These are phyloP conservation scores for Aegotheles bennettii DNA, from an alignment of 2,113 vertebrate species.

Conservation along the genomic window DNA sequence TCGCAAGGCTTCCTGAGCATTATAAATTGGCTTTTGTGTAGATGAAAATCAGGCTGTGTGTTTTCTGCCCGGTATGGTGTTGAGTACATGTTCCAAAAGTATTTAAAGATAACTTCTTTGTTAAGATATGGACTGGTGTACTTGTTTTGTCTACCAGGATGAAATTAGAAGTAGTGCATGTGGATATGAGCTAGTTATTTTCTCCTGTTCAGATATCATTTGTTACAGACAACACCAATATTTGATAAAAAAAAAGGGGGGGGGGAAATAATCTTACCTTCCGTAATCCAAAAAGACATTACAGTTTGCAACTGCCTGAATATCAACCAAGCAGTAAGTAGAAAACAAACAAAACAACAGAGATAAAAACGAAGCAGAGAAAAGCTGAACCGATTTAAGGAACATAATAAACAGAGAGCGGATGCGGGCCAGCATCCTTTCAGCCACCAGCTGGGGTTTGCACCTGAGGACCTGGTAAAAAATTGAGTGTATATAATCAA, in stretches of 20 bases:
- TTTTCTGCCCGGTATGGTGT: not conserved
- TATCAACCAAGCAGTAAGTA: not conserved
- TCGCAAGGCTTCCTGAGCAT: not conserved
- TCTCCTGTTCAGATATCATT: not conserved
- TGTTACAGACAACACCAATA: not conserved
- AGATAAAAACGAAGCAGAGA: not conserved
- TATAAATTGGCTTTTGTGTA: slow-evolving; percentile 1
- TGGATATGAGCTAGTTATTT: not conserved
- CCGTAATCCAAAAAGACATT: not conserved
- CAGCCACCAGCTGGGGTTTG: not conserved
- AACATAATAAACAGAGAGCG: not conserved
- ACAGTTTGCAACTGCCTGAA: not conserved
- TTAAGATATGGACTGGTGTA: not conserved
- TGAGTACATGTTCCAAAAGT: not conserved
- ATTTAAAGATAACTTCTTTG: not conserved
- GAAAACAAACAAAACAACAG: not conserved
- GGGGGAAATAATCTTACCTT: not conserved
- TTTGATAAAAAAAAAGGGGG: not conserved
- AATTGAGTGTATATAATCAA: not conserved
- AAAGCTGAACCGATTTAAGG: not conserved
- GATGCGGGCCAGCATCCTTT: not conserved
- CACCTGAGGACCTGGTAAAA: not conserved
- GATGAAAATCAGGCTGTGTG: not conserved
- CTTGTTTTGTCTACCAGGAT: not conserved
- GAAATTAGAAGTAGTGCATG: not conserved